phyloP scores from a whole-genome alignment of 2,888 invertebrate species.

The Synanthedon myopaeformis region DNA sequence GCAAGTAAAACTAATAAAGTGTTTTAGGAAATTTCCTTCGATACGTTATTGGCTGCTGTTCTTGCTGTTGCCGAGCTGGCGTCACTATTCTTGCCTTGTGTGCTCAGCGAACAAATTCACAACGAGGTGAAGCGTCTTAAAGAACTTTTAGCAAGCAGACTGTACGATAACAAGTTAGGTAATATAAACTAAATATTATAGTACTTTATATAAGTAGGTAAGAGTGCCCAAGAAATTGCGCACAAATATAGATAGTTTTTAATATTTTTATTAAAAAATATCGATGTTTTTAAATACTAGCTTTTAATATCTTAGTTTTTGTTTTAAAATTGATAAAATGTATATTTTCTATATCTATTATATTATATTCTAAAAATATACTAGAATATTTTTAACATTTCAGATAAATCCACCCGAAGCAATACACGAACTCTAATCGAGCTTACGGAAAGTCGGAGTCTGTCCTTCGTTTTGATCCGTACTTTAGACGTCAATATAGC shows the following conservation, averaged over 20 bases:
- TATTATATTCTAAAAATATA: too few relatives aligned
- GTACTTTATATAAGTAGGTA: not conserved
- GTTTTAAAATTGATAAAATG: too few relatives aligned
- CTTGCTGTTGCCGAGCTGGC: not conserved
- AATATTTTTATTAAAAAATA: too few relatives aligned
- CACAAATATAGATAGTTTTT: too few relatives aligned
- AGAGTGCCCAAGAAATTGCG: too few relatives aligned
- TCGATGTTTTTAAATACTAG: too few relatives aligned
- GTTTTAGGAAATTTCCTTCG: not conserved
- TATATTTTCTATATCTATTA: too few relatives aligned
- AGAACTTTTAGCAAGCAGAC: slow-evolving; percentile 35
- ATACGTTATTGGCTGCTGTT: not conserved
- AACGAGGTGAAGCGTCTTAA: slow-evolving; percentile 27
- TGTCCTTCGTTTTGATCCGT: not conserved
- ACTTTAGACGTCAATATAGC: not conserved
- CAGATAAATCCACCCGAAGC: not conserved
- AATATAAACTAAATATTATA: not conserved
- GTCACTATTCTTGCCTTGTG: slow-evolving; percentile 31
- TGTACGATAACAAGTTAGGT: slow-evolving; percentile 44
- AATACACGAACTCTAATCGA: not conserved
- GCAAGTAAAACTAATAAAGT: too few relatives aligned
- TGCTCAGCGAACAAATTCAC: slow-evolving; percentile 30
- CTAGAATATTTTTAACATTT: not conserved
- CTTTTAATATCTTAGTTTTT: too few relatives aligned
- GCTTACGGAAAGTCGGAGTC: not conserved